Evolutionary conservation across 2,888 invertebrate genomes (phyloP).

Genomic region (Cosmia pyralina): DNA sequence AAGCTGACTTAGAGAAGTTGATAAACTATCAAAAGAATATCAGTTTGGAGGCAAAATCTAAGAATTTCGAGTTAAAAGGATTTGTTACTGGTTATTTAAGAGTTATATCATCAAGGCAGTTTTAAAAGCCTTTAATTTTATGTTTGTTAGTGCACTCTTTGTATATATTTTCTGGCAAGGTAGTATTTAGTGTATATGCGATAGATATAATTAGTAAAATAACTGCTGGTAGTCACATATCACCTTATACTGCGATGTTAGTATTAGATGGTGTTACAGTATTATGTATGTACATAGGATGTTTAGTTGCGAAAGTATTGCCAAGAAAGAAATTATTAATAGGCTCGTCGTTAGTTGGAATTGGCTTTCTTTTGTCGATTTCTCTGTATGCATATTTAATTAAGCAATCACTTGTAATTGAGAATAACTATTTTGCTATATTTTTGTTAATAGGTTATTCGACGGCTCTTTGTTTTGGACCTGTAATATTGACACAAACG

Average conservation of each 20-base stretch:
- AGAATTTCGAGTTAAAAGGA: conserved; percentile 32
- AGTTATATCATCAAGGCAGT: conserved; percentile 27
- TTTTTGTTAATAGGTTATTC: conserved; percentile 45
- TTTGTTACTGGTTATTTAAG: conserved; percentile 25
- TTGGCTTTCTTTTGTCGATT: conserved; percentile 51
- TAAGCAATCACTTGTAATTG: conserved; percentile 33
- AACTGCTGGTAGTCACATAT: conserved; percentile 54
- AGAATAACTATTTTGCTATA: conserved; percentile 49
- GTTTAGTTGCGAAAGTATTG: conserved; percentile 40
- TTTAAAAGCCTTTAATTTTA: conserved; percentile 50
- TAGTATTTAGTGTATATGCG: conserved; percentile 64
- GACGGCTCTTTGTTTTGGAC: conserved; percentile 71
- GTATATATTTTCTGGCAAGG: conserved; percentile 53
- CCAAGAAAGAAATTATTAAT: conserved; percentile 50
- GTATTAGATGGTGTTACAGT: conserved; percentile 54
- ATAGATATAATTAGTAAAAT: conserved; percentile 71
- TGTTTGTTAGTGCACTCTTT: conserved; percentile 39
- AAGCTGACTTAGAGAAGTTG: conserved; percentile 51
- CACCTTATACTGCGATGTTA: conserved; percentile 53
- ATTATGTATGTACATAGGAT: conserved; percentile 50
- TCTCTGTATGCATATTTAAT: conserved; percentile 50
- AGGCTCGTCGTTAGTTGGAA: conserved; percentile 43
- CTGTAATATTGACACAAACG: conserved; percentile 66
- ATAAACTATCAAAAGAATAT: conserved; percentile 50
- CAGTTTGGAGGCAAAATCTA: conserved; percentile 16